Evolutionary conservation across 1,140 invertebrate species (phyloP).

Genomic region (Hermetia illucens): DNA sequence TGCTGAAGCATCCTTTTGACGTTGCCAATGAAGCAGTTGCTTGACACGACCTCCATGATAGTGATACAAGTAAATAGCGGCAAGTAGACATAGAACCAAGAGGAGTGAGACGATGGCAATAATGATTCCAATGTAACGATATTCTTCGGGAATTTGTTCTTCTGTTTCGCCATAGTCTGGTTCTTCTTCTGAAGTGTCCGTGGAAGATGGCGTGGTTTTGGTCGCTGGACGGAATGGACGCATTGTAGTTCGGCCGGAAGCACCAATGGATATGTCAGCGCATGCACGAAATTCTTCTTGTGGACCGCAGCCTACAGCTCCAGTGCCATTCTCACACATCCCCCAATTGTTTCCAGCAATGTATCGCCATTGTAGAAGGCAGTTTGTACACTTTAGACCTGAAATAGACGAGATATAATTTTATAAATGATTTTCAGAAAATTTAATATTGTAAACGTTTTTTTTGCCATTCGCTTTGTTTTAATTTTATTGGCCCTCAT

Average conservation of each 20-base stretch:
- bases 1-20: constrained; percentile 7
- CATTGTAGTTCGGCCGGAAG: constrained; percentile 21
- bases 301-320: constrained; percentile 63
- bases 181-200: constrained; percentile 8
- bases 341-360: constrained; percentile 71
- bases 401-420: background rate
- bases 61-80: constrained; percentile 32
- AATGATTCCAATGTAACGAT: constrained; percentile 29
- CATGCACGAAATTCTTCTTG: constrained; percentile 81
- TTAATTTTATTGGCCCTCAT: too few relatives aligned
- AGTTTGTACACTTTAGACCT: constrained; percentile 53
- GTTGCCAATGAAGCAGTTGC: constrained; percentile 31
- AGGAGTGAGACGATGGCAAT: constrained; percentile 32
- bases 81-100: constrained; percentile 31
- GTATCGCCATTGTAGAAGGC: constrained; percentile 70
- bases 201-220: constrained; percentile 11
- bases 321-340: constrained; percentile 51
- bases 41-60: constrained; percentile 33
- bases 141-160: constrained; percentile 12
- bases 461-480: background rate
- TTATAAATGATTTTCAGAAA: background rate
- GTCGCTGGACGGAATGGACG: constrained; percentile 12
- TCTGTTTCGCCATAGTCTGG: background rate
- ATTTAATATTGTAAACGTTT: background rate
- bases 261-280: constrained; percentile 61